phyloP scores from a whole-genome alignment of 1,140 invertebrate genomes.

The Camponotus pennsylvanicus region DNA sequence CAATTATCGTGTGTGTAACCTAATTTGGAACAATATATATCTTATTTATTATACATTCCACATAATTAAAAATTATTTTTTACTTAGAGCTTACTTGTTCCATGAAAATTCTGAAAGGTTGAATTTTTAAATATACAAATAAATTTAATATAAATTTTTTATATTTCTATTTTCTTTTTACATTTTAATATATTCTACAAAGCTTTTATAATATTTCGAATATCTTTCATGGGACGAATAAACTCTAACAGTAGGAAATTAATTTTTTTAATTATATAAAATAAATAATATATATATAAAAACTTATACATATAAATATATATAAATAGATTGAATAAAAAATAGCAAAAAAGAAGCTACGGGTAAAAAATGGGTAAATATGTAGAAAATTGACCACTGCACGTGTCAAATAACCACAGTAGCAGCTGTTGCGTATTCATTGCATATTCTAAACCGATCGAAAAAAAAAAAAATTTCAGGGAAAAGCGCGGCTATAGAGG shows the following conservation, averaged over 20 bases:
- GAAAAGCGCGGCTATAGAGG: constrained; percentile 24
- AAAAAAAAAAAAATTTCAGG: constrained; percentile 35
- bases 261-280: too few relatives aligned
- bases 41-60: background rate
- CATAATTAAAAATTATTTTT: background rate
- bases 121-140: background rate
- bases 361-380: background rate
- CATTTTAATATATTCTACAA: too few relatives aligned
- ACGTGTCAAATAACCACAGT: constrained; percentile 26
- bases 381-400: too few relatives aligned
- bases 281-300: too few relatives aligned
- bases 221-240: too few relatives aligned
- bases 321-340: background rate
- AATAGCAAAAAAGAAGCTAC: background rate
- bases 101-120: background rate
- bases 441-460: constrained; percentile 30
- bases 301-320: too few relatives aligned
- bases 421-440: constrained; percentile 31
- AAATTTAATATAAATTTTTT: too few relatives aligned
- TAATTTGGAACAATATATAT: background rate
- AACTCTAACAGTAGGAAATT: too few relatives aligned
- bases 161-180: too few relatives aligned
- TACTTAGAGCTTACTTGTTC: background rate
- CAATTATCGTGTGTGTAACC: background rate
- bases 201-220: too few relatives aligned